Evolutionary conservation across 2,888 invertebrate genomes (phyloP).

Genomic region (Blera fallax): DNA sequence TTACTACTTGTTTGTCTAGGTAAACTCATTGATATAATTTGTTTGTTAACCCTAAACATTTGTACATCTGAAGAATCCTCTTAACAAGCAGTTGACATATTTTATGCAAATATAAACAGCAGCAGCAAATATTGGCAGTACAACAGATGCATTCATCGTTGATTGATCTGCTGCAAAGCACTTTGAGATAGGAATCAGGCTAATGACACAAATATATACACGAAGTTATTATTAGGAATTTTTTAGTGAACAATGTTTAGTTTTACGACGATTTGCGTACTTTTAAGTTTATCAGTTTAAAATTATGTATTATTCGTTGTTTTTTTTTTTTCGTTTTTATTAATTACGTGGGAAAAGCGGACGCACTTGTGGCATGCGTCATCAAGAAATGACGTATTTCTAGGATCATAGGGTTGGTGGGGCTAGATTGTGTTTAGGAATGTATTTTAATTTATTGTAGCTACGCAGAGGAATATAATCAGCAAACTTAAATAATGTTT

Average conservation of each 20-base stretch:
- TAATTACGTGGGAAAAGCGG: neutral
- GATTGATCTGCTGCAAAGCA: neutral
- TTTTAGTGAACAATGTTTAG: neutral
- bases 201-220: neutral
- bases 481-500: neutral
- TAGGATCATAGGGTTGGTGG: neutral
- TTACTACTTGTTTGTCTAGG: neutral
- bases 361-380: neutral
- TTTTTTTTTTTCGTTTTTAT: neutral
- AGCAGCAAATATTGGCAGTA: neutral
- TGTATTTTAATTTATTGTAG: neutral
- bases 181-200: neutral
- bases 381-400: constrained; percentile 7
- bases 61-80: neutral
- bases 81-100: neutral
- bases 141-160: neutral
- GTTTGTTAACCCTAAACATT: constrained; percentile 23
- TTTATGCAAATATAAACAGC: neutral
- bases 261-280: constrained; percentile 7
- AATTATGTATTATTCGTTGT: neutral
- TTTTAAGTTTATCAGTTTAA: neutral
- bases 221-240: neutral
- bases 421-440: neutral
- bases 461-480: neutral
- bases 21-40: constrained; percentile 1